Evolutionary conservation across 2,113 vertebrate genomes (phyloP).

Genomic region (Aplodontia rufa): DNA sequence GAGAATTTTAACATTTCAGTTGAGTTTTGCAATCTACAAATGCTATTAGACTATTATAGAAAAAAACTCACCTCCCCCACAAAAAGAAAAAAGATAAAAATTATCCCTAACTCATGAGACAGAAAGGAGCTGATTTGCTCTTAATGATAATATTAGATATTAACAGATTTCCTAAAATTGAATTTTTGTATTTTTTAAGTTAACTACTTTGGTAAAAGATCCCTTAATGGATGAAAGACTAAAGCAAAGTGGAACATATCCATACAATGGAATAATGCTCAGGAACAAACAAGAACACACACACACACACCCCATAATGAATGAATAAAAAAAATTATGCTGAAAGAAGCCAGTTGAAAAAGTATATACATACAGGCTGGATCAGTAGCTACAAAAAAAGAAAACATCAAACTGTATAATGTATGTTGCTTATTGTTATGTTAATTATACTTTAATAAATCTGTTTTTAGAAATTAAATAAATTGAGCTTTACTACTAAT

Average conservation of each 20-base stretch:
- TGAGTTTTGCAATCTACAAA: not conserved
- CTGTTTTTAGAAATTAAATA: not conserved
- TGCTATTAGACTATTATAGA: too few relatives aligned
- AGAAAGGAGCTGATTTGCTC: not conserved
- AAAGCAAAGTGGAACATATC: not conserved
- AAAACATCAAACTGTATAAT: not conserved
- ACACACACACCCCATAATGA: not conserved
- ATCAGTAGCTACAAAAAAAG: too few relatives aligned
- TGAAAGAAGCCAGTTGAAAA: too few relatives aligned
- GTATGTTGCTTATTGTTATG: not conserved
- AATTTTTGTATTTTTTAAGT: constrained; percentile 22
- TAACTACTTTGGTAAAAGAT: too few relatives aligned
- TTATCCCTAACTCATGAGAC: not conserved
- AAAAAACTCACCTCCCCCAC: not conserved
- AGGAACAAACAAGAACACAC: not conserved
- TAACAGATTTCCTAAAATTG: constrained; percentile 19
- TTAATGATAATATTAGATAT: not conserved
- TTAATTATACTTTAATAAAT: not conserved
- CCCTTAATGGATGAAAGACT: not conserved
- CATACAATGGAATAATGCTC: not conserved
- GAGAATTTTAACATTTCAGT: constrained; percentile 15
- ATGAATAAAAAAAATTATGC: not conserved
- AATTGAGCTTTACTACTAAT: not conserved
- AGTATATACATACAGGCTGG: not conserved
- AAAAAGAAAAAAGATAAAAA: not conserved